Conservation (phyloP, 2,888 invertebrate genomes). For the Liopterus haemorrhoidalis region DNA sequence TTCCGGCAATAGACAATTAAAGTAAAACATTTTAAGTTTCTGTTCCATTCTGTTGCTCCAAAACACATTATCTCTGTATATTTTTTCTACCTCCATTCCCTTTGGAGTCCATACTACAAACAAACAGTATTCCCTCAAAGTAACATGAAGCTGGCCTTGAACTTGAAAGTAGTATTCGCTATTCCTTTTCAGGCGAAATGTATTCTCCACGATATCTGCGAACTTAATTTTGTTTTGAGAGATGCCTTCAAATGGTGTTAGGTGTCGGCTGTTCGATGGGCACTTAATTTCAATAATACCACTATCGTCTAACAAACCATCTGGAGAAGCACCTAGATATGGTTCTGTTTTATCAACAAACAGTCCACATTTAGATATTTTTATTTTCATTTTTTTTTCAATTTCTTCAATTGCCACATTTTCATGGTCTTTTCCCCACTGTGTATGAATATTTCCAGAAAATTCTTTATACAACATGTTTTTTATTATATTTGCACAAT, state of each 20-base stretch:
- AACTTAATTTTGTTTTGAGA: no score
- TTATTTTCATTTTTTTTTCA: not conserved
- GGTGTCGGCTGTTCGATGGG: constrained; percentile 11
- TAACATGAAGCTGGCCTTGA: constrained; percentile 18
- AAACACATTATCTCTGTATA: no score
- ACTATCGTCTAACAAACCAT: constrained; percentile 20
- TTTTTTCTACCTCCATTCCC: no score
- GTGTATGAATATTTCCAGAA: constrained; percentile 10
- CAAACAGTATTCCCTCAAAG: constrained; percentile 11
- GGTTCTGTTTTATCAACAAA: constrained; percentile 19
- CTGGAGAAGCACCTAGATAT: constrained; percentile 20
- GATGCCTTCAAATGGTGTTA: constrained; percentile 13
- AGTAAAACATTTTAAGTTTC: no score
- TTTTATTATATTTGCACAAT: constrained; percentile 16
- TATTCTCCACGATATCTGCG: no score
- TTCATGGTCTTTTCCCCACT: constrained; percentile 15
- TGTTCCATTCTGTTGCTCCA: no score
- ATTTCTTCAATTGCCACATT: constrained; percentile 3
- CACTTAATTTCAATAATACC: constrained; percentile 21
- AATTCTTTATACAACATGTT: constrained; percentile 14
- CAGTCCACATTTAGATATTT: constrained; percentile 17
- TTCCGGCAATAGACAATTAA: no score
- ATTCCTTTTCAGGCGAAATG: constrained; percentile 20
- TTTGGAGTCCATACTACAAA: no score
- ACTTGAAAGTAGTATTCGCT: constrained; percentile 20